Conservation (phyloP, 2,888 invertebrate species). For the Eupithecia subumbrata region DNA sequence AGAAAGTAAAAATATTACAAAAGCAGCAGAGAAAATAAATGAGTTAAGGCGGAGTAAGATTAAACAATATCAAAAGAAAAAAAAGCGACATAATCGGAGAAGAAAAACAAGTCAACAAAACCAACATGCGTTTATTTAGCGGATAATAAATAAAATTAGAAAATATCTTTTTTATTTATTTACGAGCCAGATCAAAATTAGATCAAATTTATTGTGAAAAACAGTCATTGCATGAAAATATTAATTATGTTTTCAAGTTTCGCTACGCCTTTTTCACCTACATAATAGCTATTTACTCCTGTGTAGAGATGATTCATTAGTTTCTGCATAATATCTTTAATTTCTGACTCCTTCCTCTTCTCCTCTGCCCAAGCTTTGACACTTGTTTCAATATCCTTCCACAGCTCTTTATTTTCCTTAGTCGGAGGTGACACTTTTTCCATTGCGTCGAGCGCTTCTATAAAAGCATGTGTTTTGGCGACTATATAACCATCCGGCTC, state of each 20-base stretch:
- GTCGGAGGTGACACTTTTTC: background rate
- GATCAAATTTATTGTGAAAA: background rate
- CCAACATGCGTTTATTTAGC: background rate
- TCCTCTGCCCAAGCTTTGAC: background rate
- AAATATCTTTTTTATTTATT: background rate
- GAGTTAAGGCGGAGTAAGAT: background rate
- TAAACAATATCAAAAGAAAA: background rate
- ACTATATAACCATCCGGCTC: background rate
- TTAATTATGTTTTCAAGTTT: background rate
- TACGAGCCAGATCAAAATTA: background rate
- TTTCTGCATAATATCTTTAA: background rate
- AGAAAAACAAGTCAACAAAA: background rate
- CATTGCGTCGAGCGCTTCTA: background rate
- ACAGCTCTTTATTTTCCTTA: background rate
- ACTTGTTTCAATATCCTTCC: background rate
- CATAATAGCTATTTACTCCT: background rate
- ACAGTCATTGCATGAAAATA: background rate
- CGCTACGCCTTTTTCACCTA: background rate
- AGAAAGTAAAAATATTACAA: background rate
- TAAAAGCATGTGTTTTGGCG: background rate
- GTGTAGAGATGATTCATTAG: background rate
- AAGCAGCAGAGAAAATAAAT: background rate
- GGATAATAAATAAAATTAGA: background rate
- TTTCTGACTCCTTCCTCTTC: background rate
- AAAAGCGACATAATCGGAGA: background rate